These are phyloP conservation scores for Lepus timidus DNA, from an alignment of 2,113 vertebrate genomes.

Conservation along the genomic window DNA sequence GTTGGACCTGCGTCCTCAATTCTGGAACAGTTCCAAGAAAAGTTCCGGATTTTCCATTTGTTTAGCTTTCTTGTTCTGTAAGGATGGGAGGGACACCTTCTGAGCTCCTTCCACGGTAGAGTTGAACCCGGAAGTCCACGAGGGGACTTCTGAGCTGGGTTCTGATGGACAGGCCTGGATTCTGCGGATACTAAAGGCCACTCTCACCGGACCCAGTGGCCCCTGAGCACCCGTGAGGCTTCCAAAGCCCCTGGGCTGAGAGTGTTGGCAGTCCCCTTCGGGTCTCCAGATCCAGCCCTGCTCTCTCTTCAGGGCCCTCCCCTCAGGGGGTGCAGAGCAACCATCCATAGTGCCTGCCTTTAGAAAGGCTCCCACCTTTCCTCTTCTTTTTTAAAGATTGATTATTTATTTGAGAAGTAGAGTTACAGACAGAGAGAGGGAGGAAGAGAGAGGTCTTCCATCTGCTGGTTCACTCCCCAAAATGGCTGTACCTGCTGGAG, in stretches of 20 bases:
- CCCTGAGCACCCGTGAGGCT: background rate
- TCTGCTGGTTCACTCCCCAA: too few relatives aligned
- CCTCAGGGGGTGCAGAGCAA: background rate
- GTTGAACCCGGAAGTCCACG: background rate
- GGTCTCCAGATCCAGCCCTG: background rate
- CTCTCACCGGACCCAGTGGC: background rate
- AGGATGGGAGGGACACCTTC: background rate
- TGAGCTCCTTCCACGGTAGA: background rate
- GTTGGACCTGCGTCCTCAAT: background rate
- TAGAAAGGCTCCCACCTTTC: background rate
- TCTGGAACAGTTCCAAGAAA: background rate
- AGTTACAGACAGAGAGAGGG: too few relatives aligned
- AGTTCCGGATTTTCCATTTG: background rate
- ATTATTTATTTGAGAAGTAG: too few relatives aligned
- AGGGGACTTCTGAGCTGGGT: background rate
- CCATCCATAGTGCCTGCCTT: background rate
- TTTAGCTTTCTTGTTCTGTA: background rate
- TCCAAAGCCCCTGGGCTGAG: background rate
- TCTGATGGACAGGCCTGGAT: background rate
- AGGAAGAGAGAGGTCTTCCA: too few relatives aligned
- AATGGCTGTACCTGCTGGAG: too few relatives aligned
- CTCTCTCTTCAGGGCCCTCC: background rate
- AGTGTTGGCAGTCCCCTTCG: background rate
- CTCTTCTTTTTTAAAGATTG: background rate
- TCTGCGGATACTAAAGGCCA: background rate